Evolutionary conservation across 2,888 invertebrate species (phyloP), one percentile per base, ranked within the genome.

Genomic region (Halictus quadricinctus): DNA sequence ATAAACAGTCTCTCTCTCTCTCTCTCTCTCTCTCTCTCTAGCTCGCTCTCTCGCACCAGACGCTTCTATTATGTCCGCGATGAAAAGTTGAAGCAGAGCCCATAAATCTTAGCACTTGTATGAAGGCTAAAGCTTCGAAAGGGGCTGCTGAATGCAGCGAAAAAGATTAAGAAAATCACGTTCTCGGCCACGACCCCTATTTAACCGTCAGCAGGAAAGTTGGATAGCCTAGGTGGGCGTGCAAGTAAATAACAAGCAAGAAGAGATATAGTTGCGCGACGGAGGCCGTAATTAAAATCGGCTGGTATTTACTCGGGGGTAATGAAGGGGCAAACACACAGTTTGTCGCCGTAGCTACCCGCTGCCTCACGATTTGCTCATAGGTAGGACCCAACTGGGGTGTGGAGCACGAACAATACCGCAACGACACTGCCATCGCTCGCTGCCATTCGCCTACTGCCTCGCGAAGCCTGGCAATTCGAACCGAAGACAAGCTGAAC

Each of bases 251-350:
- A 94, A 93, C 93, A 93, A 93, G 92, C 90, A 91, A 89, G 91
- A 91, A 92, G 93, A 93, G 91, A 92, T 92, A 92, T 91, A 92
- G 92, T 90, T 88, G 90, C 89, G 82, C 87, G 87, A 88, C 87
- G 88, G 91, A 89, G 91, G 88, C 91, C 92, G 93, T 94, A 94
- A 94, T 94, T 94, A 94, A 94, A 94, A 94, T 93, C 93, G 89
- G 92, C 92, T 92, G 91, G 90, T 94, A 93, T 94, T 94, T 94
- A 93, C 93, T 90, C 91, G 92, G 88, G 91, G 93, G 93, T 94
- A 94, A 94, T 94, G 94, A 94, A 94, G 93, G 93, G 92, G 92
- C 92, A 93, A 93, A 93, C 92, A 91, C 92, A 92, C 93, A 92
- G 93, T 94, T 94, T 94, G 94, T 94, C 93, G 93, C 93, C 91